A percentile compares a stretch with the other conserved stretches of the same genome.
Evolutionary conservation across 1,140 invertebrate genomes (phyloP).

Genomic region (Ceratina japonica): DNA sequence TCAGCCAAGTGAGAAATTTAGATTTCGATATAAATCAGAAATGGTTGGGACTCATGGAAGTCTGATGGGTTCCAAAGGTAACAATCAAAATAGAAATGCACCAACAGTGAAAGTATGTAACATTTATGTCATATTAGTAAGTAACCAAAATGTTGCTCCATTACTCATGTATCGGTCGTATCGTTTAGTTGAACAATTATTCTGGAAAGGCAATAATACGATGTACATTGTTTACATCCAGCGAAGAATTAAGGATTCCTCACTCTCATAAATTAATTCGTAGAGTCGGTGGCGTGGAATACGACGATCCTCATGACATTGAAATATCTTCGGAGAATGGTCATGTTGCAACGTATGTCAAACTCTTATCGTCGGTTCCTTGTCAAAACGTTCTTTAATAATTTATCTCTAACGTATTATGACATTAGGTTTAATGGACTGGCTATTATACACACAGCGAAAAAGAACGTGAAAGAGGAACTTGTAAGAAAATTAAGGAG

Average conservation of each 20-base stretch:
- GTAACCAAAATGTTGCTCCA: too few species aligned
- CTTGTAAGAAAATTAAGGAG: constrained; percentile 81
- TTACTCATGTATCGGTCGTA: neutral
- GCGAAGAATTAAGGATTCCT: constrained; percentile 78
- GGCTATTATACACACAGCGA: constrained; percentile 90
- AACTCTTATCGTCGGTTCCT: constrained; percentile 47
- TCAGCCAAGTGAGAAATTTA: constrained; percentile 91
- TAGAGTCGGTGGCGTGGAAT: constrained; percentile 79
- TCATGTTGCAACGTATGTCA: constrained; percentile 81
- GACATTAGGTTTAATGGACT: constrained; percentile 85
- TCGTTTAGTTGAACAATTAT: constrained; percentile 82
- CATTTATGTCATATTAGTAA: neutral
- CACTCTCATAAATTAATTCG: constrained; percentile 86
- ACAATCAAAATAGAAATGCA: constrained; percentile 82
- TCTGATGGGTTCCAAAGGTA: constrained; percentile 83
- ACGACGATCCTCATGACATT: constrained; percentile 83
- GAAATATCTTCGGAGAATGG: constrained; percentile 77
- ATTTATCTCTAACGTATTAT: neutral
- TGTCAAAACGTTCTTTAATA: constrained; percentile 36
- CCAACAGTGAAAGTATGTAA: constrained; percentile 84
- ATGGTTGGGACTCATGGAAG: constrained; percentile 94
- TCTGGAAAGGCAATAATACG: constrained; percentile 82
- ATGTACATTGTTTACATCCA: constrained; percentile 83
- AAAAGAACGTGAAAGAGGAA: constrained; percentile 86
- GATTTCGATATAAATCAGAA: constrained; percentile 95